A percentile compares a stretch with the other conserved stretches of the same genome.
Conservation (phyloP, 2,113 vertebrate species). For the Megaceryle maxima region DNA sequence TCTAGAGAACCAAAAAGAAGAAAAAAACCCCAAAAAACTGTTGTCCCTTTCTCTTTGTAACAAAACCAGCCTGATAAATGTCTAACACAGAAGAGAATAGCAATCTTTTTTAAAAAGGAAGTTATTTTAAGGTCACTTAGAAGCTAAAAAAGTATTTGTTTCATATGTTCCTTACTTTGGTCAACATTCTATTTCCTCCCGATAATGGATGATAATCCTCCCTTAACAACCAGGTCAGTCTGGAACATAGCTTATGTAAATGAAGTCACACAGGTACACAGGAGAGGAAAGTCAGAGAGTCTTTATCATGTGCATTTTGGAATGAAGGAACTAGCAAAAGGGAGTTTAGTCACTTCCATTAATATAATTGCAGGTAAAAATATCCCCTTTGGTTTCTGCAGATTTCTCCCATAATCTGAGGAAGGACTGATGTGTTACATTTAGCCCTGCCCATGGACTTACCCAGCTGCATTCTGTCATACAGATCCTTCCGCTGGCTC, state of each 20-base stretch:
- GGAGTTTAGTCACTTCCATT: background rate
- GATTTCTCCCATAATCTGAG: background rate
- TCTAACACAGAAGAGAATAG: background rate
- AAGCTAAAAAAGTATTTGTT: background rate
- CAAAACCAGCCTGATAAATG: background rate
- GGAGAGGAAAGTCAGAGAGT: background rate
- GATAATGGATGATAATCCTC: background rate
- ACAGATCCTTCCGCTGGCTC: slow-evolving; percentile 79
- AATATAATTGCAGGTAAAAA: background rate
- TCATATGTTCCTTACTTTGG: background rate
- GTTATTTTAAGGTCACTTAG: background rate
- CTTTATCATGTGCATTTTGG: background rate
- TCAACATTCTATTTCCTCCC: background rate
- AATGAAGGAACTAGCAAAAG: background rate
- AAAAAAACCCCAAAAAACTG: background rate
- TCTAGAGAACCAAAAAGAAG: background rate
- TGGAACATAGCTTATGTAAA: background rate
- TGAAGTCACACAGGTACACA: background rate
- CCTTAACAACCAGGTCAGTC: background rate
- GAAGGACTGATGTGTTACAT: background rate
- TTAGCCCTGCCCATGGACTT: background rate
- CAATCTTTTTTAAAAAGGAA: background rate
- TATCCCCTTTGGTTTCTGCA: background rate
- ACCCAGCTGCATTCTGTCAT: slow-evolving; percentile 84
- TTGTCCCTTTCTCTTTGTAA: background rate